Evolutionary conservation across 1,140 invertebrate species (phyloP).

Genomic region (Belonocnema kinseyi): DNA sequence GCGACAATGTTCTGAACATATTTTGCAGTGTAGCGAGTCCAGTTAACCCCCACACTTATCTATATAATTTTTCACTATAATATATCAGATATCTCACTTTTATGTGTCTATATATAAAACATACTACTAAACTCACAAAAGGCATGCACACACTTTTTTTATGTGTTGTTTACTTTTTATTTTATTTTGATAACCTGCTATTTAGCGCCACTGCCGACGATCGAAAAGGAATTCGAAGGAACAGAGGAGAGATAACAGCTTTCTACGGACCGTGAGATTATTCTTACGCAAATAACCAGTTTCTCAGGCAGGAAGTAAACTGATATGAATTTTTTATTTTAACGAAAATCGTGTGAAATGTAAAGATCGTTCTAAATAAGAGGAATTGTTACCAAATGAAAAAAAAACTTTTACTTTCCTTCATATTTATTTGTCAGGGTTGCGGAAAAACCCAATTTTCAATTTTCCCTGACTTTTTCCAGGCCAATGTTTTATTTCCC

Average conservation of each 20-base stretch:
- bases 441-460: not conserved
- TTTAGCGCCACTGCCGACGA: constrained; percentile 27
- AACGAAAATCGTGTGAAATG: constrained; percentile 23
- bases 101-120: too few relatives aligned
- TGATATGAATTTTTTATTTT: constrained; percentile 31
- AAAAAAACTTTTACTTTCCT: not conserved
- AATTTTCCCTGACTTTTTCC: too few relatives aligned
- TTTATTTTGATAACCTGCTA: constrained; percentile 9
- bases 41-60: constrained; percentile 37
- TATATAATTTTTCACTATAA: too few relatives aligned
- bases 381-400: constrained; percentile 7
- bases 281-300: constrained; percentile 31
- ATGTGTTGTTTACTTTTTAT: not conserved
- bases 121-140: not conserved
- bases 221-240: constrained; percentile 24
- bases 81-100: too few relatives aligned
- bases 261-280: constrained; percentile 31
- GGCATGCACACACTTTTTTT: too few relatives aligned
- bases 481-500: too few relatives aligned
- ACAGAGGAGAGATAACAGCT: constrained; percentile 15
- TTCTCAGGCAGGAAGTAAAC: constrained; percentile 29
- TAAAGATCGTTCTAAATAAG: constrained; percentile 20
- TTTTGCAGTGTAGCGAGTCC: constrained; percentile 38
- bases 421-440: not conserved
- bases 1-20: constrained; percentile 30